Conservation (phyloP, 2,113 vertebrate species). For the Tachysurus vachellii region DNA sequence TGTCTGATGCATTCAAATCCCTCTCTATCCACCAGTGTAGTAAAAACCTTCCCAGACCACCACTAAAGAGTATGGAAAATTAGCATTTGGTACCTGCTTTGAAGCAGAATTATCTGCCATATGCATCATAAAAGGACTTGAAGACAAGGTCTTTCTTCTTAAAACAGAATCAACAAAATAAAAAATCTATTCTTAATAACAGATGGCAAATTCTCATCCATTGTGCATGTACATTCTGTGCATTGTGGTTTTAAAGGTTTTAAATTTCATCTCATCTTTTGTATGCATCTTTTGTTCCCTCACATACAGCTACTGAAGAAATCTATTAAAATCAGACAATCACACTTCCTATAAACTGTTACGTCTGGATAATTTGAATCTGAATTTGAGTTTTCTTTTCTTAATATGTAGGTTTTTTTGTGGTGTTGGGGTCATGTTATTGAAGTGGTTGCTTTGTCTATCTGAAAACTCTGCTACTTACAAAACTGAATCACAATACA, state of each 20-base stretch:
- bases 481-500: background rate
- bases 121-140: background rate
- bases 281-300: background rate
- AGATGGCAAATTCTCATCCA: background rate
- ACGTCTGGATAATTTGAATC: background rate
- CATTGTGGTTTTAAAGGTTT: background rate
- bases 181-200: background rate
- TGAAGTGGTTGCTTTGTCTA: background rate
- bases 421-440: background rate
- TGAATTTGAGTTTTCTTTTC: background rate
- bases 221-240: background rate
- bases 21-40: background rate
- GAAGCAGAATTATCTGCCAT: background rate
- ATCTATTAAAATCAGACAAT: background rate
- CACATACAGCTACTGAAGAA: background rate
- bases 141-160: background rate
- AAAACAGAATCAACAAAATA: background rate
- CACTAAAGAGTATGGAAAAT: background rate
- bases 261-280: background rate
- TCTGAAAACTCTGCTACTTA: background rate
- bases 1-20: conserved; percentile 39
- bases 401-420: background rate
- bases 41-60: background rate
- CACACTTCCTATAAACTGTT: background rate
- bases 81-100: background rate